Percentiles rank a stretch among this genome's conserved stretches.
Evolutionary conservation across 1,140 invertebrate genomes (phyloP).

Genomic region (Pemphigus obesinymphae): DNA sequence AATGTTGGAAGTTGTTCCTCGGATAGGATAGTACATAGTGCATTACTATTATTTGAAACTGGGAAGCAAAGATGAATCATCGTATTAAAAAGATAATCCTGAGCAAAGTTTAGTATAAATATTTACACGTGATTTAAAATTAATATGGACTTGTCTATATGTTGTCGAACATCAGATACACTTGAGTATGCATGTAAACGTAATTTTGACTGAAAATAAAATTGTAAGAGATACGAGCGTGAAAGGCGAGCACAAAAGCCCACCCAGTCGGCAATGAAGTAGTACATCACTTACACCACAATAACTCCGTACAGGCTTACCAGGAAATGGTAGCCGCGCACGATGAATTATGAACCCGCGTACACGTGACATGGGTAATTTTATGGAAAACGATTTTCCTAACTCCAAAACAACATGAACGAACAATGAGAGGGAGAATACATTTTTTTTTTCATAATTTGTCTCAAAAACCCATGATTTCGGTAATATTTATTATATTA

Average conservation of each 20-base stretch:
- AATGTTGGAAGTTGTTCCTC: too few relatives aligned
- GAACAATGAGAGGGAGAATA: not conserved
- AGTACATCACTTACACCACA: slow-evolving; percentile 38
- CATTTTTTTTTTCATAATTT: slow-evolving; percentile 26
- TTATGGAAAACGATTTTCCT: slow-evolving; percentile 37
- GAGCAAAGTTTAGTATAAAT: too few relatives aligned
- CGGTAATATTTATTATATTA: not conserved
- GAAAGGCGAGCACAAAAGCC: slow-evolving; percentile 25
- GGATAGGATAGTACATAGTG: too few relatives aligned
- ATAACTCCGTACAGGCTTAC: slow-evolving; percentile 25
- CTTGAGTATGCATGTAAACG: too few relatives aligned
- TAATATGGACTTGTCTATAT: too few relatives aligned
- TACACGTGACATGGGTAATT: slow-evolving; percentile 32
- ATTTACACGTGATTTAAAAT: too few relatives aligned
- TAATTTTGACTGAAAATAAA: too few relatives aligned
- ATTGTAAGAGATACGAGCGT: not conserved
- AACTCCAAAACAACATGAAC: slow-evolving; percentile 3
- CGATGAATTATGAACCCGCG: slow-evolving; percentile 33
- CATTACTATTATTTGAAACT: too few relatives aligned
- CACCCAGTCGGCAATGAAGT: not conserved
- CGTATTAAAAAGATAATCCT: too few relatives aligned
- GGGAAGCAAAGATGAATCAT: too few relatives aligned
- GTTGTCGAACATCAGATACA: too few relatives aligned
- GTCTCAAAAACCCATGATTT: not conserved
- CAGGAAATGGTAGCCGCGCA: slow-evolving; percentile 12